phyloP scores from a whole-genome alignment of 2,797 vertebrate species.

The Taenioides sp. region DNA sequence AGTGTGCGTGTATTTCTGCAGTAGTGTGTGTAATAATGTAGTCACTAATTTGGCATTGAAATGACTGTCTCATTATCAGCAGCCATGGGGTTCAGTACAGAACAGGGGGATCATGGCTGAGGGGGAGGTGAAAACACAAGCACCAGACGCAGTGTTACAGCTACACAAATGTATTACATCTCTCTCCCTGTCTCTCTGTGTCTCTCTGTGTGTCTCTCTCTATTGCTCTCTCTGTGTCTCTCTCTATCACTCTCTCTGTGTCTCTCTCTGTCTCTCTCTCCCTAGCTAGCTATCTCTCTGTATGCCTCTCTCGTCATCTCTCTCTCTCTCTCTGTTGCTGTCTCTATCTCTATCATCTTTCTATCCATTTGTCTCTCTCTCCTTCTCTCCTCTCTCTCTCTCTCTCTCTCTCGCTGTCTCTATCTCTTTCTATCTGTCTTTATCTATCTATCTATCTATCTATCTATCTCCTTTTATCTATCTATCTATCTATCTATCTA shows the following conservation, averaged over 20 bases:
- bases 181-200: not conserved
- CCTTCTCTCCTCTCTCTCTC: no score
- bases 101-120: not conserved
- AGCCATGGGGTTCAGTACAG: not conserved
- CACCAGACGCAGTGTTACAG: slow-evolving; percentile 10
- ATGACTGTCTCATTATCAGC: slow-evolving; percentile 1
- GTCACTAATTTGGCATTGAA: slow-evolving; percentile 11
- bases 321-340: not conserved
- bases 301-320: no score
- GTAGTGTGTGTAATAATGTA: not conserved
- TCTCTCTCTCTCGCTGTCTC: no score
- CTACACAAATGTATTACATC: slow-evolving; percentile 43
- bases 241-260: no score
- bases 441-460: no score
- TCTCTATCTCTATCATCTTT: not conserved
- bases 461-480: no score
- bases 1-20: not conserved
- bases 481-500: no score
- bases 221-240: no score
- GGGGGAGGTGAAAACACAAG: slow-evolving; percentile 10
- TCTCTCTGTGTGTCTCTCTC: not conserved
- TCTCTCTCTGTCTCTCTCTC: not conserved
- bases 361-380: no score
- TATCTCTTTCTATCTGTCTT: no score
- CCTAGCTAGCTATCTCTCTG: no score